These are phyloP conservation scores for Danio tinwini DNA, from an alignment of 2,797 vertebrate genomes.

Conservation along the genomic window DNA sequence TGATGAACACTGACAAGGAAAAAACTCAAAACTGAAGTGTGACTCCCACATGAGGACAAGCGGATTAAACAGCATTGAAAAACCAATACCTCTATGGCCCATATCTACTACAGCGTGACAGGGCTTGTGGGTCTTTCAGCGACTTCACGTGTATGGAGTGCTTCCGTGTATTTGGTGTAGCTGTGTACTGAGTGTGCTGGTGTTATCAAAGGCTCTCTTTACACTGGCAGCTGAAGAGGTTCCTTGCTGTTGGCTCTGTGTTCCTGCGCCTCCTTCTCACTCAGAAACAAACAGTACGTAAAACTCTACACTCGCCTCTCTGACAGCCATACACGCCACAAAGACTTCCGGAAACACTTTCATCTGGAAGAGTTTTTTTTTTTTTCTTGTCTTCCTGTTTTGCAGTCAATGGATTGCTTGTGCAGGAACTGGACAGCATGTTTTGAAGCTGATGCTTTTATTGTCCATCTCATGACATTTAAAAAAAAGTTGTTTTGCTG, in stretches of 20 bases:
- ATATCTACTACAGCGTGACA: constrained; percentile 36
- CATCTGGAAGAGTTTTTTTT: constrained; percentile 23
- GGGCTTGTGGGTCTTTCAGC: constrained; percentile 13
- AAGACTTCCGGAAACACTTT: constrained; percentile 53
- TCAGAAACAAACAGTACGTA: constrained; percentile 48
- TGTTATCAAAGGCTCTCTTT: constrained; percentile 42
- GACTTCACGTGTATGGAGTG: constrained; percentile 2
- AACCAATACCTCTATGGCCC: constrained; percentile 6
- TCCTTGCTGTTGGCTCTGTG: constrained; percentile 29
- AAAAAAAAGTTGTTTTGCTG: too few species aligned
- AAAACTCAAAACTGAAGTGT: neutral
- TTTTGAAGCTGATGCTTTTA: constrained; percentile 10
- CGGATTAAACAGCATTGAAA: constrained; percentile 3
- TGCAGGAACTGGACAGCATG: too few species aligned
- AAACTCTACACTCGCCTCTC: constrained; percentile 52
- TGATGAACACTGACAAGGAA: neutral
- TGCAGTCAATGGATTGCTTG: constrained; percentile 32
- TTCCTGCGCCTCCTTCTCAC: constrained; percentile 17
- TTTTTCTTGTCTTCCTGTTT: constrained; percentile 53
- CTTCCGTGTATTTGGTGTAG: constrained; percentile 1
- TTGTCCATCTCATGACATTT: neutral
- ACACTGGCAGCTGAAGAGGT: constrained; percentile 34
- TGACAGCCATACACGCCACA: constrained; percentile 55
- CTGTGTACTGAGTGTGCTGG: constrained; percentile 5
- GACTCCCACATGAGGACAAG: neutral